These are phyloP conservation scores for Nomada goodeniana DNA, from an alignment of 2,888 invertebrate genomes.

Conservation along the genomic window DNA sequence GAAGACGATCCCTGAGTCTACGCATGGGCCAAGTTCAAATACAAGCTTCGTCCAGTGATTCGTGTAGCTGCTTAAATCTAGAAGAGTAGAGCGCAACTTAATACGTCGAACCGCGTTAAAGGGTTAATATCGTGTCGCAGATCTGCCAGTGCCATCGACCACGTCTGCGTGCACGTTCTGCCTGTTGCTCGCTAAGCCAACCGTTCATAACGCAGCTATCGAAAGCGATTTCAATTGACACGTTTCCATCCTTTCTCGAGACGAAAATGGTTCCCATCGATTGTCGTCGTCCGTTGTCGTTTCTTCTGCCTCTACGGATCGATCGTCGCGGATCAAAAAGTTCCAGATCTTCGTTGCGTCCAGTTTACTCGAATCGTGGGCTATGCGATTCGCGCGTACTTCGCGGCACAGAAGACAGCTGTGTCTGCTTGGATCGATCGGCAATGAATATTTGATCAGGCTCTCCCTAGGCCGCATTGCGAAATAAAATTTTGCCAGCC, in stretches of 20 bases:
- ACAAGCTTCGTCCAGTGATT: neutral
- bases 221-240: constrained; percentile 32
- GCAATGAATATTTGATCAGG: constrained; percentile 36
- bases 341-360: neutral
- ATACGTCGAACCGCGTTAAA: constrained; percentile 64
- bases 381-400: constrained; percentile 19
- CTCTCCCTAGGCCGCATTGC: constrained; percentile 34
- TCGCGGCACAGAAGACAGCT: constrained; percentile 17
- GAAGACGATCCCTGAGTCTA: neutral
- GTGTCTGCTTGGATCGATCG: constrained; percentile 1
- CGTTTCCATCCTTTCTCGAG: neutral
- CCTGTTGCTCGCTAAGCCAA: constrained; percentile 25
- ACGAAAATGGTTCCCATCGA: neutral
- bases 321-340: neutral
- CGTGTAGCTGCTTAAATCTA: constrained; percentile 21
- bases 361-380: constrained; percentile 10
- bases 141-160: constrained; percentile 50
- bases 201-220: constrained; percentile 13
- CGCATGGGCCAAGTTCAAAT: neutral
- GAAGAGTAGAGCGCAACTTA: constrained; percentile 56
- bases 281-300: neutral
- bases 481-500: constrained; percentile 45
- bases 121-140: constrained; percentile 59
- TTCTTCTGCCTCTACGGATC: neutral
- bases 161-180: constrained; percentile 27